A percentile compares a stretch with the other conserved stretches of the same genome.
Evolutionary conservation across 2,888 invertebrate species (phyloP).

Genomic region (Agrotis puta): DNA sequence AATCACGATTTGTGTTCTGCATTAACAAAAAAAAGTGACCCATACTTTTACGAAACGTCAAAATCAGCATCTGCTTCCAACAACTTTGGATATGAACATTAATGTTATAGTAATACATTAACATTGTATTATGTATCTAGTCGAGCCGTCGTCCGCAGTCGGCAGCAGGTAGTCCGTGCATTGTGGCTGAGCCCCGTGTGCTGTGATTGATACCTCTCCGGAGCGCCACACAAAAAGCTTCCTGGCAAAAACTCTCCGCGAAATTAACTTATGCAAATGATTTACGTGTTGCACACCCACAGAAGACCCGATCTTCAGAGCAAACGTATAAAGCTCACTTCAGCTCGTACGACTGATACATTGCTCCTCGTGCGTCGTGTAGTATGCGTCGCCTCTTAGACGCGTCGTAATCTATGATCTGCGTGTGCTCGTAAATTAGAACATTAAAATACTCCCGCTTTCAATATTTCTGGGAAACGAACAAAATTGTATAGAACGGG

Average conservation of each 20-base stretch:
- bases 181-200: conserved; percentile 52
- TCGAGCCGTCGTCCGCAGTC: neutral
- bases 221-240: conserved; percentile 67
- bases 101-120: conserved; percentile 26
- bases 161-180: conserved; percentile 65
- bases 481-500: conserved; percentile 5
- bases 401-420: conserved; percentile 60
- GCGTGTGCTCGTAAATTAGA: conserved; percentile 64
- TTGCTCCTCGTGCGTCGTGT: conserved; percentile 33
- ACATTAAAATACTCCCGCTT: conserved; percentile 48
- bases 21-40: too few species aligned
- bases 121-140: conserved; percentile 19
- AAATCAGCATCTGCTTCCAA: conserved; percentile 1
- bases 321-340: conserved; percentile 2
- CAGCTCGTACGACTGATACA: neutral
- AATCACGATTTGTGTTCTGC: too few species aligned
- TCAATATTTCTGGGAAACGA: conserved; percentile 45
- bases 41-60: neutral
- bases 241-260: conserved; percentile 67
- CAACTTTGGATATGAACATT: neutral
- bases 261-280: conserved; percentile 72
- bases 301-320: neutral
- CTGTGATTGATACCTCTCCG: conserved; percentile 68
- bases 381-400: conserved; percentile 35
- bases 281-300: conserved; percentile 43